Percentiles rank a stretch among this genome's conserved stretches.
These are phyloP conservation scores for Podarcis raffonei DNA, from an alignment of 2,113 vertebrate genomes.

Conservation along the genomic window DNA sequence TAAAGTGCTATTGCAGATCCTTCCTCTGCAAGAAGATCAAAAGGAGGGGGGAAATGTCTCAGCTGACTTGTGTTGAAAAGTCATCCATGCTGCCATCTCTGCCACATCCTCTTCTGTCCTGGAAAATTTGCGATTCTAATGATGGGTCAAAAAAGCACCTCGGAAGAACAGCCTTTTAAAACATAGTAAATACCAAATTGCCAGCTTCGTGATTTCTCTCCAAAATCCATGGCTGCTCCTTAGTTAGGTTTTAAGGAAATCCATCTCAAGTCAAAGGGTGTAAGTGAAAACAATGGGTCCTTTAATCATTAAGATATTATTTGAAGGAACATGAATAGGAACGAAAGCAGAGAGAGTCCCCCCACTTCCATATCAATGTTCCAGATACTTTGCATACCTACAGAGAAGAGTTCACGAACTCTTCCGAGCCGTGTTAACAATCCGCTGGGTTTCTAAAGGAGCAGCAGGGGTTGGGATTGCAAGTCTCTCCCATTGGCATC, in stretches of 20 bases:
- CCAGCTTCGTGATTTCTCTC: constrained; percentile 24
- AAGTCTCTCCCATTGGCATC: constrained; percentile 77
- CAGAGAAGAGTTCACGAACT: constrained; percentile 84
- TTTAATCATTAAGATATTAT: constrained; percentile 72
- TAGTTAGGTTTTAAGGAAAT: constrained; percentile 18
- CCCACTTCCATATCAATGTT: constrained; percentile 80
- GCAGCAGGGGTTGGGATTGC: constrained; percentile 80
- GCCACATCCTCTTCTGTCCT: background rate
- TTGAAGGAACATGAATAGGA: constrained; percentile 72
- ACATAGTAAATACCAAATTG: background rate
- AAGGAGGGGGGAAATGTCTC: background rate
- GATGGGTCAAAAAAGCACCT: background rate
- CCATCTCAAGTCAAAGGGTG: constrained; percentile 43
- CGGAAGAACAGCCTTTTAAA: background rate
- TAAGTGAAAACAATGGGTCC: constrained; percentile 51
- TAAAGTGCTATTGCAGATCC: background rate
- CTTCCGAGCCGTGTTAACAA: constrained; percentile 80
- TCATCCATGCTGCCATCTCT: background rate
- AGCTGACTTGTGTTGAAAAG: background rate
- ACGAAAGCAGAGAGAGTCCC: constrained; percentile 65
- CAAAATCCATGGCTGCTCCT: background rate
- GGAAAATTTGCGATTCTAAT: background rate
- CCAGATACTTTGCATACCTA: constrained; percentile 79
- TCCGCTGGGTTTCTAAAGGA: constrained; percentile 82
- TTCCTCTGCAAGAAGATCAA: background rate